Base-by-base conservation (phyloP, 2,888 invertebrate genomes). In the Atrina japonica region DNA sequence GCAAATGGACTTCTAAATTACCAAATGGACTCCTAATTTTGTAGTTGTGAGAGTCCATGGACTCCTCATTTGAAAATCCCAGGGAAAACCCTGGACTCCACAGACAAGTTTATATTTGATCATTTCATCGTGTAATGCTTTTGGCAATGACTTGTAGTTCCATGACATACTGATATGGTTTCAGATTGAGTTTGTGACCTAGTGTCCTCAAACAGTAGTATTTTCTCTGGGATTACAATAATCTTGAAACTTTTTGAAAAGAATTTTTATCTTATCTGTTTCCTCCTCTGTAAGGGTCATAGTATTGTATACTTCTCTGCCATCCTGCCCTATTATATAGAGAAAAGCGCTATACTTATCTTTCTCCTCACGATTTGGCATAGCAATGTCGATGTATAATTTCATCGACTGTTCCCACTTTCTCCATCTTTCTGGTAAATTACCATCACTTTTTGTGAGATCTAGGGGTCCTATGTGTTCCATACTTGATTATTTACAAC, bases 21-120 rank as follows among this genome's bases (percentile, higher is more conserved):
- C n/a, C n/a, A n/a, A n/a, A n/a, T n/a, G n/a, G n/a, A n/a, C n/a
- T n/a, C n/a, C n/a, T n/a, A n/a, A n/a, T n/a, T n/a, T n/a, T n/a
- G n/a, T n/a, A n/a, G n/a, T n/a, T n/a, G n/a, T n/a, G n/a, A n/a
- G n/a, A n/a, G n/a, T n/a, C n/a, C n/a, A n/a, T n/a, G n/a, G n/a
- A n/a, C n/a, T n/a, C n/a, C n/a, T n/a, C n/a, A n/a, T n/a, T n/a
- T n/a, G n/a, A n/a, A n/a, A n/a, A n/a, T n/a, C n/a, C n/a, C n/a
- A n/a, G n/a, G n/a, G n/a, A n/a, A n/a, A n/a, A n/a, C 14, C 18
- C 7, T 11, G 5, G 9, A n/a, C 40, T 16, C 56, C n/a, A 18
- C 56, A 56, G 18, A 35, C 56, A 18, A 40, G 29, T 56, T 35
- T 56, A 35, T 35, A 29, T 40, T 23, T 56, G n/a, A 35, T 56